Evolutionary conservation across 2,888 invertebrate genomes (phyloP).

Genomic region (Lamproptera curius): DNA sequence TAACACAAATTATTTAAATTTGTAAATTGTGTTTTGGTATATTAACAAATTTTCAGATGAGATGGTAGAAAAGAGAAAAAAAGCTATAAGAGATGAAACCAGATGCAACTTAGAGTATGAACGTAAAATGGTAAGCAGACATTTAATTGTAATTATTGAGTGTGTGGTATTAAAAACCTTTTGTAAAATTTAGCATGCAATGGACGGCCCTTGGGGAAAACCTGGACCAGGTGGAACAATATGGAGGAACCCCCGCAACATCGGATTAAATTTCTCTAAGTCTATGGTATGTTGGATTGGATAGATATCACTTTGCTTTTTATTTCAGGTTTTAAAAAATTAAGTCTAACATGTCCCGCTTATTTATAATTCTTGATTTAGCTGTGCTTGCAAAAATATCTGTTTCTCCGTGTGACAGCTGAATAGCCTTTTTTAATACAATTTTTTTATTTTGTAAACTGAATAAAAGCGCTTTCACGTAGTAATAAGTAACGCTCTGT

Average conservation of each 20-base stretch:
- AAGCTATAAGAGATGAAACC: slow-evolving; percentile 65
- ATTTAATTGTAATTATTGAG: background rate
- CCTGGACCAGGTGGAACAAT: slow-evolving; percentile 84
- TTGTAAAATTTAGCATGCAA: slow-evolving; percentile 51
- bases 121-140: slow-evolving; percentile 71
- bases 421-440: too few species aligned
- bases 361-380: too few species aligned
- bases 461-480: too few species aligned
- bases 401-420: too few species aligned
- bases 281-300: slow-evolving; percentile 84
- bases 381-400: too few species aligned
- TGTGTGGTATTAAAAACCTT: slow-evolving; percentile 27
- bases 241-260: slow-evolving; percentile 85
- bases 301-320: background rate
- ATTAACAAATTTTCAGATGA: slow-evolving; percentile 64
- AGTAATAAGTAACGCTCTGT: too few species aligned
- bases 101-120: slow-evolving; percentile 67
- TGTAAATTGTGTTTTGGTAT: too few species aligned
- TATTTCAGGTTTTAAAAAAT: too few species aligned
- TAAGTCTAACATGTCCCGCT: too few species aligned
- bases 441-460: too few species aligned
- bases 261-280: slow-evolving; percentile 86
- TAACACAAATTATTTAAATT: too few species aligned
- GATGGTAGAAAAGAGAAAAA: slow-evolving; percentile 75
- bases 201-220: slow-evolving; percentile 81